Evolutionary conservation across 2,888 invertebrate genomes (phyloP).

Genomic region (Pristionchus arcanus): DNA sequence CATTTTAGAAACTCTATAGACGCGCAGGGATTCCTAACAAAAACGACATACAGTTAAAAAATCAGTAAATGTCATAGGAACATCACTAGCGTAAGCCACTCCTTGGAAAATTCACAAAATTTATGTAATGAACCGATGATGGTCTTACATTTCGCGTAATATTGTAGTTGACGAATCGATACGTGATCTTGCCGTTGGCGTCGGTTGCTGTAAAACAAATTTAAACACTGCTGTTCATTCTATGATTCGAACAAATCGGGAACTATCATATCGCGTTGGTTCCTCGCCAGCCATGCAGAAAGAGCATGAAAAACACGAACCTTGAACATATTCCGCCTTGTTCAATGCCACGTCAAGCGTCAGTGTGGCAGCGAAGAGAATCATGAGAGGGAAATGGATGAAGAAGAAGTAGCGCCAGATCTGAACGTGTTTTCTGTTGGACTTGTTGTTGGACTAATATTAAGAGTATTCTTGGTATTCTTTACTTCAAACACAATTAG

Average conservation of each 20-base stretch:
- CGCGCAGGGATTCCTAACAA: no score
- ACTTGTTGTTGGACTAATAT: no score
- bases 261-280: no score
- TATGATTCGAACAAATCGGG: neutral
- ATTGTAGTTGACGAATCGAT: neutral
- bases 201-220: neutral
- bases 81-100: no score
- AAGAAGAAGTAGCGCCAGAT: neutral
- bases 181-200: neutral
- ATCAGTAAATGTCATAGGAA: no score
- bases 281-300: neutral
- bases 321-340: neutral
- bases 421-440: no score
- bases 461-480: neutral
- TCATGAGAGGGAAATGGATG: neutral
- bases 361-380: neutral
- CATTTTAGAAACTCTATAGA: no score
- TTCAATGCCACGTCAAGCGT: neutral
- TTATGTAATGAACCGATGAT: no score
- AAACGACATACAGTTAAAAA: no score
- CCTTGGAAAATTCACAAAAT: no score
- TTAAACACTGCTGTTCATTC: neutral
- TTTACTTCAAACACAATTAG: neutral
- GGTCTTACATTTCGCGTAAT: neutral
- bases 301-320: neutral